Conservation (phyloP, 2,888 invertebrate genomes). For the Troilus luridus region DNA sequence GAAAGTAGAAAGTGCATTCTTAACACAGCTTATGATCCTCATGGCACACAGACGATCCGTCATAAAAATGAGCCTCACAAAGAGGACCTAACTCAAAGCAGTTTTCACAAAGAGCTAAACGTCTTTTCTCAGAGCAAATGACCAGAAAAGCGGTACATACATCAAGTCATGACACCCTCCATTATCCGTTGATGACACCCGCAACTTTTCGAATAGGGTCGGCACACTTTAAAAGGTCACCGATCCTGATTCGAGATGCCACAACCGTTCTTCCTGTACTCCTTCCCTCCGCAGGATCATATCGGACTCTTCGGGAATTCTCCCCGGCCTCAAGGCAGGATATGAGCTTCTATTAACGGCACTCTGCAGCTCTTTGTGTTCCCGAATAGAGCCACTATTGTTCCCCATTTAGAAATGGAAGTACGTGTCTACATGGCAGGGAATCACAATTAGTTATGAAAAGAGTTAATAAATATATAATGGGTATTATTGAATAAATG, state of each 20-base stretch:
- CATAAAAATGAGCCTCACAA: neutral
- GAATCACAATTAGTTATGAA: neutral
- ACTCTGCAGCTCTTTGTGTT: neutral
- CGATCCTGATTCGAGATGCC: neutral
- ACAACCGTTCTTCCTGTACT: neutral
- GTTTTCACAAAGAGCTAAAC: neutral
- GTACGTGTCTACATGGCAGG: neutral
- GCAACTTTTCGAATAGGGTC: neutral
- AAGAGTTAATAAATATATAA: neutral
- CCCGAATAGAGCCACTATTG: neutral
- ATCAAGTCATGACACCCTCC: neutral
- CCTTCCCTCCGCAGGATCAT: neutral
- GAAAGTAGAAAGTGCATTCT: neutral
- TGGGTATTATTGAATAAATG: neutral
- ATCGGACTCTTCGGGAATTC: neutral
- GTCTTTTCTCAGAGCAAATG: neutral
- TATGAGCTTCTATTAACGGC: conserved; percentile 33
- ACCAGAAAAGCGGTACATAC: neutral
- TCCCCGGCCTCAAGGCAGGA: neutral
- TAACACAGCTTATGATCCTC: neutral
- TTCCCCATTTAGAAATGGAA: neutral
- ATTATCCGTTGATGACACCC: neutral
- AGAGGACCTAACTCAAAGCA: neutral
- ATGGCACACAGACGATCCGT: neutral
- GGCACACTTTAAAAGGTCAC: conserved; percentile 1